Percentiles rank a stretch among this genome's conserved stretches.
Conservation (phyloP, 2,888 invertebrate genomes). For the Polydrusus pterygomalis region DNA sequence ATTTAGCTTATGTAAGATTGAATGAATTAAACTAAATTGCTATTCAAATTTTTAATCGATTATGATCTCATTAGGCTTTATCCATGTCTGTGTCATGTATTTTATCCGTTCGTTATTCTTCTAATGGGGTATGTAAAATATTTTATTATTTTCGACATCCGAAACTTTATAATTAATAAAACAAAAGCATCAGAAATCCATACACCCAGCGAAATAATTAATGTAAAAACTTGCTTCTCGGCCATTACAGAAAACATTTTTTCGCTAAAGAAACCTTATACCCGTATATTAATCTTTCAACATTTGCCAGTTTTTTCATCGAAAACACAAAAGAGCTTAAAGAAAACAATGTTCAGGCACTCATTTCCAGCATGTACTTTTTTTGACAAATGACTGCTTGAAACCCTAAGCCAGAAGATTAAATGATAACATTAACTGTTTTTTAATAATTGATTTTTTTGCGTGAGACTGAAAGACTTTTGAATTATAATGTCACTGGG, state of each 20-base stretch:
- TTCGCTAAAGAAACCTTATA: conserved; percentile 28
- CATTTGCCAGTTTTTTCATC: conserved; percentile 37
- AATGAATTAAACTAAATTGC: too few species aligned
- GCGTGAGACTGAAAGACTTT: conserved; percentile 18
- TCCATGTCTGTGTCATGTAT: too few species aligned
- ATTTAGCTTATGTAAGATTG: too few species aligned
- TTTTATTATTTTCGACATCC: not conserved
- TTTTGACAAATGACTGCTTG: conserved; percentile 50
- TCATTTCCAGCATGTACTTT: conserved; percentile 41
- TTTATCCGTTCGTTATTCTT: too few species aligned
- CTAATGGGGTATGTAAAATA: too few species aligned
- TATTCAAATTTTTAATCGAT: too few species aligned
- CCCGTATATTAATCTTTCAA: conserved; percentile 49
- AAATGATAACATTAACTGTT: conserved; percentile 53
- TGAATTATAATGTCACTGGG: conserved; percentile 21
- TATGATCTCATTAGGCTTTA: too few species aligned
- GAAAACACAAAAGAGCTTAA: conserved; percentile 45
- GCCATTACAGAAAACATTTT: conserved; percentile 34
- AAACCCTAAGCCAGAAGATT: conserved; percentile 28
- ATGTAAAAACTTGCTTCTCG: conserved; percentile 37
- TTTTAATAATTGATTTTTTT: conserved; percentile 60
- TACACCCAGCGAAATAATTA: conserved; percentile 29
- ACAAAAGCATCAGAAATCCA: not conserved
- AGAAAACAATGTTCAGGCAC: conserved; percentile 49
- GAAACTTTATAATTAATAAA: not conserved